phyloP scores from a whole-genome alignment of 2,888 invertebrate species.

The Thalpophila matura region DNA sequence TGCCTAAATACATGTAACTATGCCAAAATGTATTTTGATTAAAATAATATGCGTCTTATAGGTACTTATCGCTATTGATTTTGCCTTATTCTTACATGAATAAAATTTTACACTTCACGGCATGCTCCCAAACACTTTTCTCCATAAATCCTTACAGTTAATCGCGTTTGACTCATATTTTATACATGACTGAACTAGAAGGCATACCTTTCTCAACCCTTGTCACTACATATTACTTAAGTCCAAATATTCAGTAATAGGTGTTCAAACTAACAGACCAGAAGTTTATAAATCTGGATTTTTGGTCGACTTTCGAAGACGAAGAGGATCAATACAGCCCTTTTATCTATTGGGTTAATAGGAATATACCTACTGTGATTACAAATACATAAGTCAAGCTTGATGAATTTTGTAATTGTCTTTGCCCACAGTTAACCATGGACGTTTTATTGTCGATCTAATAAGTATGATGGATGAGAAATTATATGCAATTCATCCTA shows the following conservation, averaged over 20 bases:
- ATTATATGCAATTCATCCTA: too few relatives aligned
- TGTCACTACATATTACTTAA: conserved; percentile 48
- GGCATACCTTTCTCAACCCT: conserved; percentile 46
- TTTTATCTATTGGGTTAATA: too few relatives aligned
- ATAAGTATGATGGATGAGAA: too few relatives aligned
- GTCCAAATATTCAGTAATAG: conserved; percentile 46
- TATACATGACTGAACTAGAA: conserved; percentile 37
- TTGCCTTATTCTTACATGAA: background rate
- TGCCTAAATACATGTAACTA: too few relatives aligned
- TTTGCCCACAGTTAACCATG: too few relatives aligned
- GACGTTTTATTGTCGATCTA: too few relatives aligned
- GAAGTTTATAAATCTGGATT: conserved; percentile 25
- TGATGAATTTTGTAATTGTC: too few relatives aligned
- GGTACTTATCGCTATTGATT: background rate
- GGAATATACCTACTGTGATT: too few relatives aligned
- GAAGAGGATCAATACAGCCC: too few relatives aligned
- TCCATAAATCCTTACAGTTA: conserved; percentile 40
- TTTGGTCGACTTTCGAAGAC: background rate
- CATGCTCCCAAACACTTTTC: conserved; percentile 22
- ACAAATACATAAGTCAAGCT: too few relatives aligned
- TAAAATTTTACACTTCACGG: conserved; percentile 18
- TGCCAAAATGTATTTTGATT: too few relatives aligned
- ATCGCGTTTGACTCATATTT: conserved; percentile 48
- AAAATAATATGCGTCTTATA: too few relatives aligned
- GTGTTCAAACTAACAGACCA: conserved; percentile 26